phyloP scores from a whole-genome alignment of 2,797 vertebrate species.

The Telmatherina bonti region DNA sequence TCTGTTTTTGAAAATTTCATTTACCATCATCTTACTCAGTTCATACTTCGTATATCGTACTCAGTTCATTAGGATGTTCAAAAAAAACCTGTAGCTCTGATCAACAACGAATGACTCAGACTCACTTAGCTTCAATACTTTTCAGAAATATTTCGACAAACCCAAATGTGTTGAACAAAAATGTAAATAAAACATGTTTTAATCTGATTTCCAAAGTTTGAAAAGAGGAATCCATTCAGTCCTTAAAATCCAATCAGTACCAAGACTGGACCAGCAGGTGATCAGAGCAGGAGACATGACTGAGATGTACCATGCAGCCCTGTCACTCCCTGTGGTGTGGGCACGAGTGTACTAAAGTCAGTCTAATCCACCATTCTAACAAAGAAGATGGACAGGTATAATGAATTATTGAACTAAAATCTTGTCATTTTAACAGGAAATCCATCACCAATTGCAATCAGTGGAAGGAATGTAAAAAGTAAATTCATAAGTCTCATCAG shows the following conservation, averaged over 20 bases:
- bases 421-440: no score
- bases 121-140: no score
- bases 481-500: no score
- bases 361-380: slow-evolving; percentile 17
- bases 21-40: slow-evolving; percentile 7
- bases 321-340: slow-evolving; percentile 37
- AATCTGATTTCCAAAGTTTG: no score
- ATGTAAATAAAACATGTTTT: no score
- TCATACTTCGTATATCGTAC: no score
- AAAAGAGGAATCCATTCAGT: slow-evolving; percentile 47
- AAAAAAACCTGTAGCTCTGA: not conserved
- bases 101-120: no score
- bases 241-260: slow-evolving; percentile 55
- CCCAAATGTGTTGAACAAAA: no score
- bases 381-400: slow-evolving; percentile 10
- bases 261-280: slow-evolving; percentile 22
- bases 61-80: no score
- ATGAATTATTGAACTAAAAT: slow-evolving; percentile 33
- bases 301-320: slow-evolving; percentile 32
- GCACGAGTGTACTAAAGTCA: slow-evolving; percentile 18
- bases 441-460: no score
- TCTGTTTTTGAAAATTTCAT: not conserved
- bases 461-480: no score
- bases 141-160: no score
- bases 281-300: slow-evolving; percentile 47